Base-by-base conservation (phyloP, 2,888 invertebrate genomes). In the Halocaridina rubra region DNA sequence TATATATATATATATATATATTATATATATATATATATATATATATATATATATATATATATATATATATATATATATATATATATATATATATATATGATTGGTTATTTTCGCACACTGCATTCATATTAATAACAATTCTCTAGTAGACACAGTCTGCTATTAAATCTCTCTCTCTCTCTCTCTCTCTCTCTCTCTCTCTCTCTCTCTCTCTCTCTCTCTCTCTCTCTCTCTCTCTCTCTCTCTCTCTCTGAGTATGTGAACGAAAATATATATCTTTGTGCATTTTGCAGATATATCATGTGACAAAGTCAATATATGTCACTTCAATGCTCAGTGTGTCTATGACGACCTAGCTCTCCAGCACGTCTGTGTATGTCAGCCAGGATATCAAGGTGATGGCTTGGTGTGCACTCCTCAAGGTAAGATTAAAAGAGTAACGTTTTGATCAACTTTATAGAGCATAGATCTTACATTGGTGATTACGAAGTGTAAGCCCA, bases 271-370 rank as follows among this genome's bases (percentile, higher is more conserved):
- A n/a, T n/a, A n/a, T n/a, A n/a, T n/a, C n/a, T 13, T 64, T 39
- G 33, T n/a, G 19, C 16, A 22, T 33, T 61, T 82, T 88, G 0
- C 80, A 92, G 92, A 89, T 64, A 67, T 89, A 30, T 89, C 89
- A 22, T 90, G 91, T 84, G 89, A 90, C 69, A 88, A 89, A 74
- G 91, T 91, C 59, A 93, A 95, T 89, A 84, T 87, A n/a, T 98
- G 98, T 90, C 95, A 97, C 89, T 93, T 93, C 19, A 94, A 96
- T 90, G 97, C 97, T 4, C 93, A 94, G 76, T 98, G 98, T 90
- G 92, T 93, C 79, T 94, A 92, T 64, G 85, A 88, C 46, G 86
- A 86, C 80, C 46, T 33, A 10, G 80, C 81, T 5, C 81, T 86
- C 24, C 71, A 74, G 39, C 91, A 92, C 89, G 89, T 90, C 22